Conservation (phyloP, 2,113 vertebrate species). For the Peromyscus maniculatus region DNA sequence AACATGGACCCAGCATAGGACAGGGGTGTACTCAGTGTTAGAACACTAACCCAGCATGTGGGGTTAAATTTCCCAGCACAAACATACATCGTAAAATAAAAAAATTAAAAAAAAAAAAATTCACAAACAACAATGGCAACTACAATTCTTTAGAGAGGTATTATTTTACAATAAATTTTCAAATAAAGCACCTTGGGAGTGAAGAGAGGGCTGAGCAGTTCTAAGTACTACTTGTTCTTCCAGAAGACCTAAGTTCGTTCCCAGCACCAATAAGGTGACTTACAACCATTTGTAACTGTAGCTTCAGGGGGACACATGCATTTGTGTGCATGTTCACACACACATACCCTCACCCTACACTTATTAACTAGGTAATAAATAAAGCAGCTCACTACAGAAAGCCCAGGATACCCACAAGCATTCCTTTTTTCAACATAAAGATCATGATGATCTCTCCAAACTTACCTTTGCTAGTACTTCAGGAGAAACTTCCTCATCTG, state of each 20-base stretch:
- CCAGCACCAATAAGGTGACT: neutral
- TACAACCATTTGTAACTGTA: neutral
- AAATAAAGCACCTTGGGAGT: neutral
- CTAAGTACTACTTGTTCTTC: neutral
- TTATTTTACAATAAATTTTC: conserved; percentile 19
- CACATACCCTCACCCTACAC: neutral
- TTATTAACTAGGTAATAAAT: too few species aligned
- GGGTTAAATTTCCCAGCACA: neutral
- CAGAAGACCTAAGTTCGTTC: too few species aligned
- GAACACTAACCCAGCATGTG: neutral
- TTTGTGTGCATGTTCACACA: neutral
- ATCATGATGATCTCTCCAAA: conserved; percentile 38
- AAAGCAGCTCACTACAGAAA: conserved; percentile 37
- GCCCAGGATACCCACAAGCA: neutral
- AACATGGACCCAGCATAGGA: neutral
- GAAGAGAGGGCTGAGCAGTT: neutral
- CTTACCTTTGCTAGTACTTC: conserved; percentile 98
- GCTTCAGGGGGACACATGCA: neutral
- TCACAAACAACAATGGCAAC: neutral
- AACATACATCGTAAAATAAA: neutral
- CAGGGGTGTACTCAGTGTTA: neutral
- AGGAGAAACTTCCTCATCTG: conserved; percentile 98
- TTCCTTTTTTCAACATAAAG: conserved; percentile 26
- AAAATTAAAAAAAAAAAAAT: neutral
- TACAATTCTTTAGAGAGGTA: conserved; percentile 1